Evolutionary conservation across 2,888 invertebrate species (phyloP), one percentile per base, ranked within the genome.

Genomic region (Hypena proboscidalis): DNA sequence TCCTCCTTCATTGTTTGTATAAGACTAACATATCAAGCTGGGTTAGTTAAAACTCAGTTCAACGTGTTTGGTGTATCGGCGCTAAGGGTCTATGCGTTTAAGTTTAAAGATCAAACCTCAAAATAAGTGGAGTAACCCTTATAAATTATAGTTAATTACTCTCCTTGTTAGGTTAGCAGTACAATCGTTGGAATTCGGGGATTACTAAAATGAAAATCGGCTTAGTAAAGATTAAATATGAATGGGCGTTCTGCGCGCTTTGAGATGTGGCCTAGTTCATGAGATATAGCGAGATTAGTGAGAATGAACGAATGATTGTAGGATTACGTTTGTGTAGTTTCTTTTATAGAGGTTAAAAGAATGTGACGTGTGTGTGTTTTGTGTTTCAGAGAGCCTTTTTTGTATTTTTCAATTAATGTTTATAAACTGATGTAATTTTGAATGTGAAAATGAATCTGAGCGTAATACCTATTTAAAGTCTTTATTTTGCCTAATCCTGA

Each of bases 141-240:
- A 56, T 70, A 67, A 70, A 73, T 75, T 71, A 73, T 67, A 57
- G 70, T 72, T 74, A 76, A 77, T 78, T 68, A 70, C 62, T 67
- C 56, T 54, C 58, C 63, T 68, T 66, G 67, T 67, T 60, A 62
- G 67, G 64, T 62, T 55, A 65, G 57, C 21, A 47, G 66, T 66
- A 67, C 70, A 72, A 73, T 70, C 60, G 67, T 66, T 66, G 49
- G 58, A 71, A 73, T 71, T 71, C 39, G 47, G 49, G 67, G 76
- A 78, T 80, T 74, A 80, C 72, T 66, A 56, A 74, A 77, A 81
- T 80, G 77, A 78, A 79, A 77, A 78, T 75, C 74, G 72, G 76
- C 74, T 79, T 77, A 72, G 65, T 67, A 60, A 72, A 73, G 72
- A 74, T 79, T 80, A 75, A 79, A 74, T 77, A 75, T 74, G 70